These are phyloP conservation scores for Drosophila fungiperda DNA, from an alignment of 2,888 invertebrate species.

Conservation along the genomic window DNA sequence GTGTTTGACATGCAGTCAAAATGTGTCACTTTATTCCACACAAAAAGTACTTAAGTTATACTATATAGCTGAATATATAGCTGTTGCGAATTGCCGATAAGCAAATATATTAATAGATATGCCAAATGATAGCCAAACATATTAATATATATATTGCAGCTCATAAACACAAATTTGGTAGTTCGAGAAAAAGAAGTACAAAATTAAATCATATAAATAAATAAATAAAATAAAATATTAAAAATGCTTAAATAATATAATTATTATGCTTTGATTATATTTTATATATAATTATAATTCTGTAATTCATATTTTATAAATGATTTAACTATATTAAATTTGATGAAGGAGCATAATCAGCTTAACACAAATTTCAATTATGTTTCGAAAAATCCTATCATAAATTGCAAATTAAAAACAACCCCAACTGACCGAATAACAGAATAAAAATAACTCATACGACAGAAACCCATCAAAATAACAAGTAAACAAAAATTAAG, in stretches of 20 bases:
- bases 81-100: background rate
- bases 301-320: too few species aligned
- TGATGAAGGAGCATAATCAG: background rate
- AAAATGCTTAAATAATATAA: background rate
- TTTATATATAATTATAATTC: background rate
- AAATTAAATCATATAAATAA: too few species aligned
- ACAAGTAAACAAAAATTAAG: background rate
- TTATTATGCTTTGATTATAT: background rate
- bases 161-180: background rate
- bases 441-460: slow-evolving; percentile 15
- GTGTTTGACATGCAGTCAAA: slow-evolving; percentile 10
- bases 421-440: background rate
- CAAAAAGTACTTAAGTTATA: background rate
- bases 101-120: background rate
- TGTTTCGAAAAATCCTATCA: background rate
- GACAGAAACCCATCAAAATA: background rate
- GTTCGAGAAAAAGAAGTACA: background rate
- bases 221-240: background rate
- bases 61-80: background rate
- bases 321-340: too few species aligned
- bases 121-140: background rate
- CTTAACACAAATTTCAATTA: background rate
- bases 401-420: background rate
- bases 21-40: background rate
- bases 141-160: background rate